Conservation (phyloP, 2,797 vertebrate species). For the Sebastes alutus region DNA sequence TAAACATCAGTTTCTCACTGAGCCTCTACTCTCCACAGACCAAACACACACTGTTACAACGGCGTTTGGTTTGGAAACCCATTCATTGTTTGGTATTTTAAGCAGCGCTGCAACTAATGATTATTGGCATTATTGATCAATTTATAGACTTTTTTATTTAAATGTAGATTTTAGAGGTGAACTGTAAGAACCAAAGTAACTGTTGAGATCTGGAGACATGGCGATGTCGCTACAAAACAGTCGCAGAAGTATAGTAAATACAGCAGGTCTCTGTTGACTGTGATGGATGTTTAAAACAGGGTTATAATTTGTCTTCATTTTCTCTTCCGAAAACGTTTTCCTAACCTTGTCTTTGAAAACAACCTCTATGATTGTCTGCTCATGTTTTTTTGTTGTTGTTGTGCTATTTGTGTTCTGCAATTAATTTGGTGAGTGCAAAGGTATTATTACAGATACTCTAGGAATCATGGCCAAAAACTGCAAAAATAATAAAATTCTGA, state of each 20-base stretch:
- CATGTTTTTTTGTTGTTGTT: fast-evolving
- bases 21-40: slow-evolving; percentile 9
- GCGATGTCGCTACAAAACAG: neutral
- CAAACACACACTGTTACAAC: neutral
- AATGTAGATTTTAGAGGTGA: neutral
- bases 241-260: neutral
- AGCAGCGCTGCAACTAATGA: neutral
- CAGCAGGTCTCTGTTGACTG: neutral
- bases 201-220: neutral
- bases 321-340: neutral
- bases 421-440: neutral
- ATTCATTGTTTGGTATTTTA: neutral
- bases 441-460: neutral
- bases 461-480: neutral
- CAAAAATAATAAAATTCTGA: neutral
- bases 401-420: neutral
- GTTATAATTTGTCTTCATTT: neutral
- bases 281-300: neutral
- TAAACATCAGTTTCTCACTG: slow-evolving; percentile 31
- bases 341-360: neutral
- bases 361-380: no score
- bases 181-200: neutral
- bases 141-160: neutral
- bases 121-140: neutral
- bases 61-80: neutral